Conservation (phyloP, 2,888 invertebrate species). For the Dorcus hopei region DNA sequence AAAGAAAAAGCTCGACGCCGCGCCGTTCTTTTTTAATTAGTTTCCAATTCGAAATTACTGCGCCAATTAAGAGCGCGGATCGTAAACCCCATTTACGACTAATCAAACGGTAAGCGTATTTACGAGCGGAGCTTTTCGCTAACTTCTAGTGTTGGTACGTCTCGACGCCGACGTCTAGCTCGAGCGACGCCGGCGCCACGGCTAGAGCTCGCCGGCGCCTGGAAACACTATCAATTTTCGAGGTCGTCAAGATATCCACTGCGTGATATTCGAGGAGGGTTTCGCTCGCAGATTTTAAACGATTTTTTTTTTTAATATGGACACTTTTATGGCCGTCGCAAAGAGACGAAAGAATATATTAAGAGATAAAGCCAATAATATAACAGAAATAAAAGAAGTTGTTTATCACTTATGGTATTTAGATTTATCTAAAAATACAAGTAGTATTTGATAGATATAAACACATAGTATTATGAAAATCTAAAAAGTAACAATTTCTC, state of each 20-base stretch:
- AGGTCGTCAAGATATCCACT: conserved; percentile 31
- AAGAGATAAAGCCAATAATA: not conserved
- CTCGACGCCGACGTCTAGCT: conserved; percentile 43
- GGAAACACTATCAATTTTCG: conserved; percentile 40
- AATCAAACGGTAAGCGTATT: too few species aligned
- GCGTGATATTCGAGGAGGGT: conserved; percentile 15
- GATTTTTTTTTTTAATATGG: not conserved
- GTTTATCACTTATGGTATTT: too few species aligned
- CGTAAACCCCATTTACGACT: too few species aligned
- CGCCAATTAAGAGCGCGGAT: too few species aligned
- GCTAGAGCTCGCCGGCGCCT: conserved; percentile 38
- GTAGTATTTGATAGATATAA: too few species aligned
- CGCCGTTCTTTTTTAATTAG: too few species aligned
- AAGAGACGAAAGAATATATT: not conserved
- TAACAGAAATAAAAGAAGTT: too few species aligned
- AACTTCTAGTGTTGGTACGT: conserved; percentile 31
- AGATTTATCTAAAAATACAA: too few species aligned
- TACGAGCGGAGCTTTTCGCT: conserved; percentile 12
- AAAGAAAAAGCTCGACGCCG: too few species aligned
- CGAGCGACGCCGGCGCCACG: conserved; percentile 38
- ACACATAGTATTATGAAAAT: too few species aligned
- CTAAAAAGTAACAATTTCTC: too few species aligned
- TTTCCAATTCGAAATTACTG: too few species aligned
- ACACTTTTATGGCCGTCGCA: not conserved
- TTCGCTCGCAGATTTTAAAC: conserved; percentile 3